These are phyloP conservation scores for Ctenicera cuprea DNA, from an alignment of 2,888 invertebrate genomes.

Conservation along the genomic window DNA sequence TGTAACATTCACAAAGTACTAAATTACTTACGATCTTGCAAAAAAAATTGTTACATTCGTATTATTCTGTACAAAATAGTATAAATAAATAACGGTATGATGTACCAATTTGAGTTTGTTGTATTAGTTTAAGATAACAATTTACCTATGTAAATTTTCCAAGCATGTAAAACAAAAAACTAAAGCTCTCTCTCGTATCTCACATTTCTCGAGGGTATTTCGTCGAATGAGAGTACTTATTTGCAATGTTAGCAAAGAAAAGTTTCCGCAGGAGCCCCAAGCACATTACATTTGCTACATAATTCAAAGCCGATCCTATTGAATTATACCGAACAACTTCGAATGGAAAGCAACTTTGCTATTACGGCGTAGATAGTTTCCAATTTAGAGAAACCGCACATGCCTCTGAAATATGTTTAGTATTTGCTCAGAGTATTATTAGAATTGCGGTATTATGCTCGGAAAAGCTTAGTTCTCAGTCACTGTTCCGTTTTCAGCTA, in stretches of 20 bases:
- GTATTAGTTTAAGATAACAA: background rate
- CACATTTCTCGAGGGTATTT: slow-evolving; percentile 8
- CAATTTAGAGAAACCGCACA: slow-evolving; percentile 61
- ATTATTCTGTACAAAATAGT: too few relatives aligned
- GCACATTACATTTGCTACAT: slow-evolving; percentile 47
- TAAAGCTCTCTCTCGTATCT: background rate
- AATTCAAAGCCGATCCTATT: slow-evolving; percentile 47
- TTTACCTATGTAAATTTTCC: background rate
- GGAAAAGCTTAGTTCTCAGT: slow-evolving; percentile 51
- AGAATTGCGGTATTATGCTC: slow-evolving; percentile 61
- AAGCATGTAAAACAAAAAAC: background rate
- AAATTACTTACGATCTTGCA: too few relatives aligned
- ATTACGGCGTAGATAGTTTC: slow-evolving; percentile 59
- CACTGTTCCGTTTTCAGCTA: slow-evolving; percentile 48
- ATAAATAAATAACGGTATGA: too few relatives aligned
- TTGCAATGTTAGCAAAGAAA: slow-evolving; percentile 29
- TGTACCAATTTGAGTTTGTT: too few relatives aligned
- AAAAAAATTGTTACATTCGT: too few relatives aligned
- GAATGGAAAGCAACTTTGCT: slow-evolving; percentile 52
- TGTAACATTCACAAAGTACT: too few relatives aligned
- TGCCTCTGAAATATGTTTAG: slow-evolving; percentile 62
- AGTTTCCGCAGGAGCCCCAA: slow-evolving; percentile 34
- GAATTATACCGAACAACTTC: slow-evolving; percentile 46
- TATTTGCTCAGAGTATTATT: slow-evolving; percentile 59
- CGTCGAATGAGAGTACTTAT: slow-evolving; percentile 12